phyloP scores from a whole-genome alignment of 2,888 invertebrate species.

The Hipparchia semele region DNA sequence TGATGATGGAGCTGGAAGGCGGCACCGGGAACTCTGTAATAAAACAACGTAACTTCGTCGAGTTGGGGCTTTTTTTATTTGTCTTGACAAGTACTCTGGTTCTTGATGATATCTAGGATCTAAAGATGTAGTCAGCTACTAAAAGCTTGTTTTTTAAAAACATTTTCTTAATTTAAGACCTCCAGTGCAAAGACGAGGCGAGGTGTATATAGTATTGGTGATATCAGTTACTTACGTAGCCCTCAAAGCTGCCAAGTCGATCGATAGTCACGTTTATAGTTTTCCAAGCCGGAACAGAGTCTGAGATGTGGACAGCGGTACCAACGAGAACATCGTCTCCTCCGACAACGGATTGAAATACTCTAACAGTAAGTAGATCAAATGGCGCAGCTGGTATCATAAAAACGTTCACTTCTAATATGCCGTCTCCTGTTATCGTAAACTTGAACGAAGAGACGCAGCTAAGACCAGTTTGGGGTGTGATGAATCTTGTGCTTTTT shows the following conservation, averaged over 20 bases:
- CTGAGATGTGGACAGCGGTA: conserved; percentile 29
- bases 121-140: too few species aligned
- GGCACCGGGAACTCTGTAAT: too few species aligned
- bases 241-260: conserved; percentile 42
- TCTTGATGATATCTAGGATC: too few species aligned
- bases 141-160: too few species aligned
- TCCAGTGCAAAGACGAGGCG: too few species aligned
- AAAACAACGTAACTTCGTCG: too few species aligned
- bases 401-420: conserved; percentile 51
- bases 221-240: conserved; percentile 52
- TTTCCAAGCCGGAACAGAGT: conserved; percentile 47
- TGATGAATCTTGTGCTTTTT: conserved; percentile 48
- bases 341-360: conserved; percentile 39
- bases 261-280: conserved; percentile 41
- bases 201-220: too few species aligned
- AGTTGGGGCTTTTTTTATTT: too few species aligned
- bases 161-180: too few species aligned
- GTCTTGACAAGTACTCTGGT: too few species aligned
- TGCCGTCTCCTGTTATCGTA: conserved; percentile 49
- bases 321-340: conserved; percentile 41
- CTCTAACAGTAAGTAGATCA: conserved; percentile 47
- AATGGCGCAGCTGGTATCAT: conserved; percentile 42
- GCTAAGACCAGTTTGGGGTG: conserved; percentile 47
- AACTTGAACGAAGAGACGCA: conserved; percentile 54
- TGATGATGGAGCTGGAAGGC: too few species aligned